These are phyloP conservation scores for Hydropsyche tenuis DNA, from an alignment of 1,140 invertebrate genomes.

Conservation along the genomic window DNA sequence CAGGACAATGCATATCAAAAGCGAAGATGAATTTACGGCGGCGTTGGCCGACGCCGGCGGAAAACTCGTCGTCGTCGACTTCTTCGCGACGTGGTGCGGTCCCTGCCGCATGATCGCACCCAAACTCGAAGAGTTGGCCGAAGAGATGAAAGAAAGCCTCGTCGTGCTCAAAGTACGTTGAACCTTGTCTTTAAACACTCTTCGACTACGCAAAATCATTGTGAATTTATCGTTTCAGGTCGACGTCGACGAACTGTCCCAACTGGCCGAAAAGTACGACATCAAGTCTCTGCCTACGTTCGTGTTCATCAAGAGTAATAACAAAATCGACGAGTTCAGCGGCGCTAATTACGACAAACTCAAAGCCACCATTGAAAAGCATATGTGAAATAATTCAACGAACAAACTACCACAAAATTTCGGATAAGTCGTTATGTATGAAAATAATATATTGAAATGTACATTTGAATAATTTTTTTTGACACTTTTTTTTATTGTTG, in stretches of 20 bases:
- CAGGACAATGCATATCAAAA: slow-evolving; percentile 57
- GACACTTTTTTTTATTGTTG: no score
- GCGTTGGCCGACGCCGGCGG: slow-evolving; percentile 78
- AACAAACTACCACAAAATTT: background rate
- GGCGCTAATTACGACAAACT: slow-evolving; percentile 82
- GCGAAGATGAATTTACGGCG: slow-evolving; percentile 70
- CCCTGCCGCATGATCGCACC: slow-evolving; percentile 94
- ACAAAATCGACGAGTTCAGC: slow-evolving; percentile 75
- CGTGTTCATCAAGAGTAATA: slow-evolving; percentile 81
- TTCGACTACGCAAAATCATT: no score
- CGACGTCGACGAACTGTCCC: slow-evolving; percentile 90
- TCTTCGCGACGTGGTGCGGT: slow-evolving; percentile 87
- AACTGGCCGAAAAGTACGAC: slow-evolving; percentile 79
- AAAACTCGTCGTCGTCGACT: slow-evolving; percentile 89
- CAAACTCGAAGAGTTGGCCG: slow-evolving; percentile 71
- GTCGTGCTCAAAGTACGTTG: slow-evolving; percentile 65
- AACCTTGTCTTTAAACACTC: no score
- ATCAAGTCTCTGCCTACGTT: slow-evolving; percentile 94
- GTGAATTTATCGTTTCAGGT: slow-evolving; percentile 64
- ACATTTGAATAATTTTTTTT: no score
- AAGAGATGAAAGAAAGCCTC: slow-evolving; percentile 62
- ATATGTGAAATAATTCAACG: slow-evolving; percentile 46
- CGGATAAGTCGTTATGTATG: no score
- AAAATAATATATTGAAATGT: no score
- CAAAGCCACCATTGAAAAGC: slow-evolving; percentile 67